Evolutionary conservation across 2,888 invertebrate genomes (phyloP).

Genomic region (Lydus trimaculatus): DNA sequence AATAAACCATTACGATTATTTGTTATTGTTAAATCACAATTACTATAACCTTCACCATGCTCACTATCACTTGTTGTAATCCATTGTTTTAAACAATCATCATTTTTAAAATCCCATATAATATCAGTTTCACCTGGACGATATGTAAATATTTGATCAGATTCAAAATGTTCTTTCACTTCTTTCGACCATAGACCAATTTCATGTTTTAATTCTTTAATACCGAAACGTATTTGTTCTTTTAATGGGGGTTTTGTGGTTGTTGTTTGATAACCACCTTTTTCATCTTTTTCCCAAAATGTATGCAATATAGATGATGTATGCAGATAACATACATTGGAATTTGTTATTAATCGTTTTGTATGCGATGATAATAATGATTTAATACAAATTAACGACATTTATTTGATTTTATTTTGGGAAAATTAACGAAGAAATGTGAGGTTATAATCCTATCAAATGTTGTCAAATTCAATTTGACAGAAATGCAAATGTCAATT

Average conservation of each 20-base stretch:
- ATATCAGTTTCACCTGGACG: constrained; percentile 75
- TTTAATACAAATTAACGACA: constrained; percentile 1
- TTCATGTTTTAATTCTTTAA: constrained; percentile 72
- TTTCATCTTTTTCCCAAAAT: constrained; percentile 68
- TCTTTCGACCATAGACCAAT: constrained; percentile 72
- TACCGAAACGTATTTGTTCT: constrained; percentile 69
- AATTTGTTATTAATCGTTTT: not conserved
- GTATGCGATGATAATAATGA: not conserved
- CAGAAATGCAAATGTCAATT: not conserved
- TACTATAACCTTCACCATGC: constrained; percentile 81
- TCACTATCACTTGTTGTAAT: constrained; percentile 80
- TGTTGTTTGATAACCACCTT: constrained; percentile 66
- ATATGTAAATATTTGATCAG: constrained; percentile 67
- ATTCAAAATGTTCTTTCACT: constrained; percentile 67
- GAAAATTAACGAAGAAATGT: not conserved
- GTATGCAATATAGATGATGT: constrained; percentile 47
- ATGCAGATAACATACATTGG: constrained; percentile 35
- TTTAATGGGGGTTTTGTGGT: constrained; percentile 60
- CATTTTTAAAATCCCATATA: constrained; percentile 73
- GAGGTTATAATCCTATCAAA: no score
- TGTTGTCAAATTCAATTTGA: not conserved
- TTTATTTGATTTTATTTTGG: not conserved
- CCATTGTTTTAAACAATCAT: constrained; percentile 72
- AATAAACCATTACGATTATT: constrained; percentile 75
- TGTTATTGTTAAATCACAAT: constrained; percentile 71